Percentiles rank a stretch among this genome's conserved stretches.
These are phyloP conservation scores for Acronicta psi DNA, from an alignment of 2,888 invertebrate genomes.

Conservation along the genomic window DNA sequence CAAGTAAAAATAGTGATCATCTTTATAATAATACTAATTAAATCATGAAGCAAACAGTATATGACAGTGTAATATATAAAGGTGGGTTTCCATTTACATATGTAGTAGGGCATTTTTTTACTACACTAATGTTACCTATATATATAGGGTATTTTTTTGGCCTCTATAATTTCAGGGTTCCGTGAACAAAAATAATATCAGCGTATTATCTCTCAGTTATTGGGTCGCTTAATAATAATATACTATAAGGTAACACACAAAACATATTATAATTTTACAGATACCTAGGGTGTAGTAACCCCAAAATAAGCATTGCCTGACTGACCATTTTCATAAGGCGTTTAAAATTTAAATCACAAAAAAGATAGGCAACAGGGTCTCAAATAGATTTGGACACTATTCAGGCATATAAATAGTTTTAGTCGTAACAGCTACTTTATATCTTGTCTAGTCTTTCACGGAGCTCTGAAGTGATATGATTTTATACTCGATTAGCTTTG, in stretches of 20 bases:
- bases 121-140: conserved; percentile 31
- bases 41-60: no score
- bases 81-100: conserved; percentile 7
- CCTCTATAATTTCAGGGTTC: conserved; percentile 57
- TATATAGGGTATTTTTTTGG: conserved; percentile 57
- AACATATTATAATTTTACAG: no score
- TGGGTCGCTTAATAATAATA: no score
- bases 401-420: no score
- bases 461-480: conserved; percentile 52
- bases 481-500: conserved; percentile 60
- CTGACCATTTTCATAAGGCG: no score
- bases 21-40: no score
- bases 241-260: no score
- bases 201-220: no score
- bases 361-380: neutral
- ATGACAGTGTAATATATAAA: conserved; percentile 30
- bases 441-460: conserved; percentile 37
- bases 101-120: conserved; percentile 44
- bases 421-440: neutral
- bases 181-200: conserved; percentile 17
- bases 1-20: neutral
- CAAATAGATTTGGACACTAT: neutral
- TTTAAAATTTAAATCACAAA: neutral
- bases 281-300: no score
- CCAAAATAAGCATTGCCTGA: no score